Conservation (phyloP, 2,797 vertebrate species). For the Phrynocephalus guinanensis region DNA sequence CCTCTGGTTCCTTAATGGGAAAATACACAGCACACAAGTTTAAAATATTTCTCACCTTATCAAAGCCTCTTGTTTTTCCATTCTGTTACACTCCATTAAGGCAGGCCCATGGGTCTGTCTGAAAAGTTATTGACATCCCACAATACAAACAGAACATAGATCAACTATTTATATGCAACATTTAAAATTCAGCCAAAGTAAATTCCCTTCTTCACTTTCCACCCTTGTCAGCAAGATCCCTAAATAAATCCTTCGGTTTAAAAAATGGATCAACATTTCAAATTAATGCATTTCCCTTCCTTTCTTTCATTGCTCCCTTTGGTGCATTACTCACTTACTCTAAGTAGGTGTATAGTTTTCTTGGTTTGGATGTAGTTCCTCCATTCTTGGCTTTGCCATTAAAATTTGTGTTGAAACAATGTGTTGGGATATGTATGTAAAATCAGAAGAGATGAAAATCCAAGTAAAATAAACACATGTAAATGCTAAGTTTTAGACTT, state of each 20-base stretch:
- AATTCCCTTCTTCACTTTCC: constrained; percentile 33
- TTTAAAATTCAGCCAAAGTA: constrained; percentile 51
- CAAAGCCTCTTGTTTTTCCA: constrained; percentile 29
- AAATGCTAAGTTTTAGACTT: constrained; percentile 3
- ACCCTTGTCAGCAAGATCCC: constrained; percentile 34
- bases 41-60: constrained; percentile 54
- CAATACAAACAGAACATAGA: constrained; percentile 35
- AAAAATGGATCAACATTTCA: neutral
- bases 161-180: constrained; percentile 48
- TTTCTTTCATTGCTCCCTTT: neutral
- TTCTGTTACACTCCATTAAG: constrained; percentile 8
- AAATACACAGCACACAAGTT: constrained; percentile 2
- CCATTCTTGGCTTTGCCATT: neutral
- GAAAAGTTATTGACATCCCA: constrained; percentile 43
- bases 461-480: neutral
- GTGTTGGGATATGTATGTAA: neutral
- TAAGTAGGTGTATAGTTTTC: neutral
- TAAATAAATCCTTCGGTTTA: neutral
- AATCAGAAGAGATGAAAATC: neutral
- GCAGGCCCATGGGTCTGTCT: constrained; percentile 41
- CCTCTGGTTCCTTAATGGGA: constrained; percentile 21
- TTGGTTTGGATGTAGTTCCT: constrained; percentile 2
- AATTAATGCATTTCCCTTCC: constrained; percentile 22
- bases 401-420: neutral
- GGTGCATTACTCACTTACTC: neutral